A percentile compares a stretch with the other conserved stretches of the same genome.
Conservation (phyloP, 2,113 vertebrate species). For the Xyliphius kryptos region DNA sequence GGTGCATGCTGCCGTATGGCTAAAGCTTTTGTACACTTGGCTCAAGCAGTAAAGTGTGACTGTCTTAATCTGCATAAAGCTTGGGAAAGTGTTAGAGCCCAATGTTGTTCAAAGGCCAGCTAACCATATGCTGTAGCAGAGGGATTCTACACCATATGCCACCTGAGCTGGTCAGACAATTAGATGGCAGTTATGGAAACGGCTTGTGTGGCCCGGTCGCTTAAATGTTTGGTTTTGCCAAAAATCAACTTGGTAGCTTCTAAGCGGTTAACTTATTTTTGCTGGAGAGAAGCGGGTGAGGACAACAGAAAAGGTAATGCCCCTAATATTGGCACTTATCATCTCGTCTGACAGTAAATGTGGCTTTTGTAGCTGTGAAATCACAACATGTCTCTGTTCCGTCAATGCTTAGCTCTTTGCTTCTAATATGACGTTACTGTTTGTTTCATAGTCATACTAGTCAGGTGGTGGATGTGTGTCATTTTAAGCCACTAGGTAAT, state of each 20-base stretch:
- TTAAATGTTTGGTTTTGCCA: conserved; percentile 25
- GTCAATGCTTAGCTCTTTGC: neutral
- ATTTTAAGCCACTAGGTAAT: conserved; percentile 30
- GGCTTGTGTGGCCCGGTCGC: conserved; percentile 5
- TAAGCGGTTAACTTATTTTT: conserved; percentile 31
- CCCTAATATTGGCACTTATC: neutral
- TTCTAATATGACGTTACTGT: conserved; percentile 11
- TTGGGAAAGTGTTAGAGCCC: conserved; percentile 18
- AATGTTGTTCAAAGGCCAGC: conserved; percentile 16
- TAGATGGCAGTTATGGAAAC: conserved; percentile 24
- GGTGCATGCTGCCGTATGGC: neutral
- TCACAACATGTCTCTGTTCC: neutral
- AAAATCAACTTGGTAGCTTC: conserved; percentile 27
- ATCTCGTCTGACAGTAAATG: conserved; percentile 18
- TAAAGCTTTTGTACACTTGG: conserved; percentile 12
- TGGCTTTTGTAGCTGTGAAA: neutral
- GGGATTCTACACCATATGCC: conserved; percentile 27
- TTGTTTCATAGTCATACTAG: neutral
- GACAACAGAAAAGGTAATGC: conserved; percentile 33
- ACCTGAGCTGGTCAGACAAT: conserved; percentile 22
- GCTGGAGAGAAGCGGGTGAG: conserved; percentile 20
- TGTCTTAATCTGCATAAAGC: conserved; percentile 34
- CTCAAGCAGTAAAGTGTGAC: conserved; percentile 22
- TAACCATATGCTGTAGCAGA: conserved; percentile 43
- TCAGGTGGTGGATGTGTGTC: conserved; percentile 17